Conservation (phyloP, 1,140 invertebrate genomes). For the Calephelis nemesis region DNA sequence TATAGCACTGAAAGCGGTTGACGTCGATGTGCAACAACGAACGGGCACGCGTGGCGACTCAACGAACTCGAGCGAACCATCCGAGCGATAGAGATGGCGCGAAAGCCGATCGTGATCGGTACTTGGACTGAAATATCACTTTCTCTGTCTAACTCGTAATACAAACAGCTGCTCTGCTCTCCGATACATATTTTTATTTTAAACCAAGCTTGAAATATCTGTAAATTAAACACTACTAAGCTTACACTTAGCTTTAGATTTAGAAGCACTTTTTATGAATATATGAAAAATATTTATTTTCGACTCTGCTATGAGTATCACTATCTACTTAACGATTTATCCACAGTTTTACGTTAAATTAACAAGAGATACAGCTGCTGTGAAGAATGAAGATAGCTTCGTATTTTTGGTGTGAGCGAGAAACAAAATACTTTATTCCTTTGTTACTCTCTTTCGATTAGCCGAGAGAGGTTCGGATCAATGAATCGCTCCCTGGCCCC, state of each 20-base stretch:
- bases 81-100: conserved; percentile 51
- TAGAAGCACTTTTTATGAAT: background rate
- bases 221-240: background rate
- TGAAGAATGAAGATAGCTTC: conserved; percentile 5
- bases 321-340: background rate
- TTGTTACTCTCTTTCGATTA: conserved; percentile 55
- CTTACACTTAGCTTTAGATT: background rate
- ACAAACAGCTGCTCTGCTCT: conserved; percentile 19
- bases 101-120: conserved; percentile 29
- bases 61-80: conserved; percentile 52
- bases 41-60: conserved; percentile 66
- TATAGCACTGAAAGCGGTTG: conserved; percentile 74
- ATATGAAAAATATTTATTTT: background rate
- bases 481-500: conserved; percentile 74
- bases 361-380: conserved; percentile 10
- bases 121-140: conserved; percentile 22
- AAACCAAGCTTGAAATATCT: conserved; percentile 10
- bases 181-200: conserved; percentile 20
- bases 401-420: conserved; percentile 35
- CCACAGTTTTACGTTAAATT: background rate
- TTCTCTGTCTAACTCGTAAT: conserved; percentile 27
- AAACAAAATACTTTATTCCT: conserved; percentile 34
- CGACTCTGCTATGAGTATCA: background rate
- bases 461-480: conserved; percentile 76
- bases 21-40: conserved; percentile 76